Evolutionary conservation across 2,888 invertebrate genomes (phyloP), one percentile per base, ranked within the genome.

Genomic region (Cheilosia variabilis): DNA sequence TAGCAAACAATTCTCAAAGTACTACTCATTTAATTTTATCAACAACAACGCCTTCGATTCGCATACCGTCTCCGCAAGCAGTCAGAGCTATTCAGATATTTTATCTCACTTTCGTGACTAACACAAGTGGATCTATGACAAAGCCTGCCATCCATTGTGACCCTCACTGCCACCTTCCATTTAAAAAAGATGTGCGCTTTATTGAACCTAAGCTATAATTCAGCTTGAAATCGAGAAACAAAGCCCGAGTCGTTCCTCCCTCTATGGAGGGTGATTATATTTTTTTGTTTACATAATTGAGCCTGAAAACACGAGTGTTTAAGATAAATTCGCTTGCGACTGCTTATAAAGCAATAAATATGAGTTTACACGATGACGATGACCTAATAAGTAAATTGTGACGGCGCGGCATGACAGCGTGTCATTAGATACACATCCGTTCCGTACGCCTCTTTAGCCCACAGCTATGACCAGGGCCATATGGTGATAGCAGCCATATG

Each of bases 371-470:
- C 45, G 72, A 72, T 66, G 79, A 72, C 72, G 73, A 62, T 73
- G 80, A 80, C 80, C 80, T 73, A 80, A 80, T 80, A 73, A 80
- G 47, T 6, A 60, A 63, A 72, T 80, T 66, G 53, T 55, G 47
- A 58, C 45, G 41, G 41, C 22, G 37, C 47, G 47, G 47, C 41
- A 47, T 41, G 24, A 63, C 71, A 34, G 41, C 58, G 57, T 72
- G 65, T 55, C 60, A 68, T 62, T 62, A 73, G 60, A 68, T 73
- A 62, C 45, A 53, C 43, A 73, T 80, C 62, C 65, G 72, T 37
- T 79, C 52, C 17, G 58, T 66, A 37, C 53, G 76, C 17, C 58
- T 50, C 41, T 58, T 72, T 45, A 34, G 43, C 41, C n/a, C 31
- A 53, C 10, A 47, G 53, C 41, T 27, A 41, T 66, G 37, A 27